Percentiles rank a stretch among this genome's conserved stretches.
These are phyloP conservation scores for Turnix velox DNA, from an alignment of 2,113 vertebrate genomes.

Conservation along the genomic window DNA sequence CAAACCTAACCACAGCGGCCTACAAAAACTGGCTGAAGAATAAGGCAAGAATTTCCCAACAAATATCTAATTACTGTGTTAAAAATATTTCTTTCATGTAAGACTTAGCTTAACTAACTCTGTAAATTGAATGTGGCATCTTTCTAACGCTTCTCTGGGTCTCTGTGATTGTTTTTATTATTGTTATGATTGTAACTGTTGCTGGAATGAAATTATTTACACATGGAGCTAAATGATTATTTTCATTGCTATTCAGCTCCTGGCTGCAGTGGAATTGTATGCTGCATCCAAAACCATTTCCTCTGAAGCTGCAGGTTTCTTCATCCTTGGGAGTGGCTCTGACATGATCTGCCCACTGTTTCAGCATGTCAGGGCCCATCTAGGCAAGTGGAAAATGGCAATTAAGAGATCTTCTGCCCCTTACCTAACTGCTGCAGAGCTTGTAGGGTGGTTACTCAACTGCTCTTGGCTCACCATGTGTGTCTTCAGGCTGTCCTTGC, in stretches of 20 bases:
- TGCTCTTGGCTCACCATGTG: neutral
- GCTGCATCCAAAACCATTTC: neutral
- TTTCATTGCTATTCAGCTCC: slow-evolving; percentile 56
- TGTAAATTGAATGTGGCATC: slow-evolving; percentile 66
- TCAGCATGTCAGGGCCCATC: neutral
- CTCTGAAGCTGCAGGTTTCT: neutral
- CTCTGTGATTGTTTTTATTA: slow-evolving; percentile 66
- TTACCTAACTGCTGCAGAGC: fast-evolving
- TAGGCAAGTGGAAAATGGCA: neutral
- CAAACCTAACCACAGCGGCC: neutral
- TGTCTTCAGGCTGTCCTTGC: neutral
- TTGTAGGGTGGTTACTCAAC: neutral
- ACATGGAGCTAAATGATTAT: slow-evolving; percentile 52
- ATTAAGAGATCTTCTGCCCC: neutral
- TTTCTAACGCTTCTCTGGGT: slow-evolving; percentile 49
- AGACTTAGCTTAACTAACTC: slow-evolving; percentile 63
- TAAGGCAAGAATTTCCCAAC: neutral
- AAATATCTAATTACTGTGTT: slow-evolving; percentile 54
- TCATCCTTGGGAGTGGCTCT: neutral
- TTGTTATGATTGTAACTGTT: slow-evolving; percentile 53
- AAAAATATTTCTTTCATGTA: slow-evolving; percentile 55
- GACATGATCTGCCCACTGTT: neutral
- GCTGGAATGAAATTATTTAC: slow-evolving; percentile 65
- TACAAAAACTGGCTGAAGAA: neutral
- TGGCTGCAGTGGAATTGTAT: neutral